Conservation (phyloP, 30 jellyfish, hydroid and myxozoan genomes). For the Mastigias papua region DNA sequence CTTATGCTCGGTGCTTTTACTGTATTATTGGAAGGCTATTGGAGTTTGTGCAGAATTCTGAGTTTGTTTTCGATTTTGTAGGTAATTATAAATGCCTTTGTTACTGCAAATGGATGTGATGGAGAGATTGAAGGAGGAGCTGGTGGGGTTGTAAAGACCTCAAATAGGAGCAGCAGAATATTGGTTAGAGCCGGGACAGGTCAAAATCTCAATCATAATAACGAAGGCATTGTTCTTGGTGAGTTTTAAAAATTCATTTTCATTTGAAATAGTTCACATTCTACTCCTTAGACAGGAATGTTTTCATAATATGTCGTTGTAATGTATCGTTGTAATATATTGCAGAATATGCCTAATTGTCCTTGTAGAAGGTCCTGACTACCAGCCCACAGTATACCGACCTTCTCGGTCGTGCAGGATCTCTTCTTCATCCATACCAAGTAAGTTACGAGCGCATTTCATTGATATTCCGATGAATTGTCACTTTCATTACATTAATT, state of each 20-base stretch:
- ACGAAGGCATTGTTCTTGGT: background rate
- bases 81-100: constrained; percentile 31
- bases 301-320: too few species aligned
- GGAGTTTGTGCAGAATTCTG: too few species aligned
- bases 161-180: background rate
- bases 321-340: too few species aligned
- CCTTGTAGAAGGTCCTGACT: background rate
- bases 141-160: constrained; percentile 50
- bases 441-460: too few species aligned
- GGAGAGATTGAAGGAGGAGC: constrained; percentile 52
- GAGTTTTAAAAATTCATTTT: background rate
- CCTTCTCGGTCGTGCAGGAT: background rate
- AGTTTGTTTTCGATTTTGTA: background rate
- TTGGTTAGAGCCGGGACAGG: constrained; percentile 12
- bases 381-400: background rate
- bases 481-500: too few species aligned
- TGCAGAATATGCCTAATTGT: too few species aligned
- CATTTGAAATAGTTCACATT: background rate
- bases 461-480: too few species aligned
- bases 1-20: too few species aligned
- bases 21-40: too few species aligned
- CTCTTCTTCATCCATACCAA: background rate
- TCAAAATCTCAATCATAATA: background rate
- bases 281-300: background rate
- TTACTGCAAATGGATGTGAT: constrained; percentile 62